Percentiles rank a stretch among this genome's conserved stretches.
phyloP scores from a whole-genome alignment of 1,140 invertebrate genomes.

The Anthonomus grandis region DNA sequence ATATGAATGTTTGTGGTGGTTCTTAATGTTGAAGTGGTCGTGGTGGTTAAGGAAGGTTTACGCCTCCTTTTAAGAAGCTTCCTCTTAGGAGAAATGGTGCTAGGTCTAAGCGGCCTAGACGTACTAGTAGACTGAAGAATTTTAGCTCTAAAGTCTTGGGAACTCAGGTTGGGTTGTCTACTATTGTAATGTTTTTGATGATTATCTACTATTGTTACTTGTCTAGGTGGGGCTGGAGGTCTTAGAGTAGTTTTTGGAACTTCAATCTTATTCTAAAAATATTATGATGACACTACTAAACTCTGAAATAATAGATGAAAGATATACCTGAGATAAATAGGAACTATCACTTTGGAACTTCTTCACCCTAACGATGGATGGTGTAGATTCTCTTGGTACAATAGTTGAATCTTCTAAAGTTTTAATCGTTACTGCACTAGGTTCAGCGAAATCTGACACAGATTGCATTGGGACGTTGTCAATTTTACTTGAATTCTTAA shows the following conservation, averaged over 20 bases:
- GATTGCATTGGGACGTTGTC: conserved; percentile 6
- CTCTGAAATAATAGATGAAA: not conserved
- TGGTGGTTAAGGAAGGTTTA: conserved; percentile 12
- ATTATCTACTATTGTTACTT: not conserved
- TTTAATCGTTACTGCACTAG: conserved; percentile 12
- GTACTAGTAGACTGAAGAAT: not conserved
- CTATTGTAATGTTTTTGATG: not conserved
- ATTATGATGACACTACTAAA: not conserved
- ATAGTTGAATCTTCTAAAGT: conserved; percentile 13
- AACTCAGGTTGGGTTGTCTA: not conserved
- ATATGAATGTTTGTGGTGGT: not conserved
- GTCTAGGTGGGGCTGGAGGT: not conserved
- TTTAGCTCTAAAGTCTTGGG: not conserved
- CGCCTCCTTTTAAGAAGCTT: conserved; percentile 2
- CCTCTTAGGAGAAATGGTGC: too few species aligned
- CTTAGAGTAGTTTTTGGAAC: not conserved
- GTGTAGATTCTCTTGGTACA: not conserved
- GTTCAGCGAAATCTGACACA: conserved; percentile 14
- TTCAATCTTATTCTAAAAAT: too few species aligned
- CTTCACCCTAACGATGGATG: conserved; percentile 13
- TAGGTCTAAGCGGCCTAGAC: not conserved
- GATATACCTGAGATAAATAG: not conserved
- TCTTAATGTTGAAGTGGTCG: conserved; percentile 15
- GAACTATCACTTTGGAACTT: conserved; percentile 15
- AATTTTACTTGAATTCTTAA: conserved; percentile 29